phyloP scores from a whole-genome alignment of 2,113 vertebrate species.

The Urocolius indicus region DNA sequence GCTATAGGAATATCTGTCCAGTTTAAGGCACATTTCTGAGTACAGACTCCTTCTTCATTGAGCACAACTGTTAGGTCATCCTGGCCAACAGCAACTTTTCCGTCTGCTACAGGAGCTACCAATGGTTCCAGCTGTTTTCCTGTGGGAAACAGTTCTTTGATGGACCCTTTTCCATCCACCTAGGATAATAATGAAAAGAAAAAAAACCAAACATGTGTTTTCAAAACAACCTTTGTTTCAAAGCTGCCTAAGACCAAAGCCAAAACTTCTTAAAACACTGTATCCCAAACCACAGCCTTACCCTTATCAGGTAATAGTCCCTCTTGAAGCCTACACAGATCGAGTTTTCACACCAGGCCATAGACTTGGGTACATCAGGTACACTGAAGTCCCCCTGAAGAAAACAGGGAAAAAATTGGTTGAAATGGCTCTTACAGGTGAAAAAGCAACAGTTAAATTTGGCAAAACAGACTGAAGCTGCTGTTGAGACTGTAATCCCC shows the following conservation, averaged over 20 bases:
- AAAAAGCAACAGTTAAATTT: neutral
- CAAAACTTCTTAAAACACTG: neutral
- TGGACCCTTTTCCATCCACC: constrained; percentile 95
- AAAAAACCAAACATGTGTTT: neutral
- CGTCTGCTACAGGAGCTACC: constrained; percentile 92
- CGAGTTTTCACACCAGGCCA: constrained; percentile 98
- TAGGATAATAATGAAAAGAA: constrained; percentile 55
- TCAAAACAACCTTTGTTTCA: neutral
- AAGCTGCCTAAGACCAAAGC: neutral
- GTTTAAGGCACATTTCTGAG: constrained; percentile 96
- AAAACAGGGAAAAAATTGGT: neutral
- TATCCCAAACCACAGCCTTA: constrained; percentile 58
- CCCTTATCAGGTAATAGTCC: constrained; percentile 96
- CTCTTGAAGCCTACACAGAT: constrained; percentile 98
- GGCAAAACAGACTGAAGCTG: neutral
- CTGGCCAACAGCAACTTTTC: constrained; percentile 97
- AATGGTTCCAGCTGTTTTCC: constrained; percentile 96
- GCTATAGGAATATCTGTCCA: constrained; percentile 99
- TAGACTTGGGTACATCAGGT: constrained; percentile 96
- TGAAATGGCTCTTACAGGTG: neutral
- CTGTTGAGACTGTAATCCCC: fast-evolving
- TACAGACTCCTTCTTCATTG: constrained; percentile 94
- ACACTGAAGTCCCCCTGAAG: constrained; percentile 91
- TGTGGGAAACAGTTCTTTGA: constrained; percentile 98
- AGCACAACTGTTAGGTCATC: constrained; percentile 97